Evolutionary conservation across 2,113 vertebrate species (phyloP), one percentile per base, ranked within the genome.

Genomic region (Heloderma charlesbogerti): DNA sequence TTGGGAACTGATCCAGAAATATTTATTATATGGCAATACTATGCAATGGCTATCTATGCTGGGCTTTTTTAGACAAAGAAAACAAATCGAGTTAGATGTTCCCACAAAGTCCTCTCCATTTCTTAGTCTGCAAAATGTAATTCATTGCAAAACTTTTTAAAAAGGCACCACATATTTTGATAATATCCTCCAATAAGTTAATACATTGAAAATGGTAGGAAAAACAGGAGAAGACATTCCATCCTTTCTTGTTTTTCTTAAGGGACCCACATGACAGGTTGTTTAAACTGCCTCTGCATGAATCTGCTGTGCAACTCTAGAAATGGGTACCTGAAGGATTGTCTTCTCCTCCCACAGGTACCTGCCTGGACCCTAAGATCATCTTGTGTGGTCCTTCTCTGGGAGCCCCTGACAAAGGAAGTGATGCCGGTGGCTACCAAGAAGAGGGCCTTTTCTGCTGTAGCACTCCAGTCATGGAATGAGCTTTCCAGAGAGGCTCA

Each of bases 1-100:
- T 27, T 43, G 16, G 51, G 34, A 90, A 96, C 93, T 96, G 93
- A 93, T 92, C 66, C n/a, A 81, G 79, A 88, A 37, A 66, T 71
- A 48, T 71, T 16, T 94, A 89, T 71, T 92, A n/a, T 18, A 89
- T 34, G 85, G 90, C 51, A 45, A 72, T 43, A 72, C 75, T 72
- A 86, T 48, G 69, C 34, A 27, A 74, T 25, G 54, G 34, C 48
- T 60, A 40, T 18, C 22, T 43, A 0, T 12, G 34, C 31, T 78
- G 60, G 12, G 60, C 1, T 2, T 10, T 22, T 34, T 3, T 6
- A 48, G 40, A 18, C 22, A 67, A 48, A 88, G 6, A 43, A 60
- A 75, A 87, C 34, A n/a, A 54, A 78, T 51, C 43, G 12, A 10
- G 40, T 63, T 63, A 29, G 74, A n/a, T 29, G 25, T 34, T 74